A percentile compares a stretch with the other conserved stretches of the same genome.
phyloP scores from a whole-genome alignment of 2,113 vertebrate species.

The Okapia johnstoni region DNA sequence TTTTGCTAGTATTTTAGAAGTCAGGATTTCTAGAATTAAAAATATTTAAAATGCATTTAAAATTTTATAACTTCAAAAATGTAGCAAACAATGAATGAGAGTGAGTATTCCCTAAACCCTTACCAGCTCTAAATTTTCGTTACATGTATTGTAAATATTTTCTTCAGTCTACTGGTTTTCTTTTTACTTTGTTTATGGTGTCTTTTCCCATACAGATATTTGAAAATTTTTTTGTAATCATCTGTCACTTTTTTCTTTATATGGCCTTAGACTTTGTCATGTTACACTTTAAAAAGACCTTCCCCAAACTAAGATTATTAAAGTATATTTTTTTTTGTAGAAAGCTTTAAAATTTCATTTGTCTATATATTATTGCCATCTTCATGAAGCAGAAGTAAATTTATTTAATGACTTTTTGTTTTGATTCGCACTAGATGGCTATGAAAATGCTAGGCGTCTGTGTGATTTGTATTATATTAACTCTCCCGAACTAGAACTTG shows the following conservation, averaged over 20 bases:
- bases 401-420: constrained; percentile 56
- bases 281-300: background rate
- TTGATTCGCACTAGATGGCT: constrained; percentile 88
- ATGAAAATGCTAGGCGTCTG: constrained; percentile 94
- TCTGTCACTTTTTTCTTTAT: background rate
- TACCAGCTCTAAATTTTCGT: background rate
- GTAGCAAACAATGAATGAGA: background rate
- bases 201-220: background rate
- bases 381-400: constrained; percentile 20
- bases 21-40: constrained; percentile 27
- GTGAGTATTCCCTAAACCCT: background rate
- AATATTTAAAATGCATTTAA: constrained; percentile 15
- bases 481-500: constrained; percentile 92
- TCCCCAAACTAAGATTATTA: background rate
- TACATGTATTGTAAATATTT: background rate
- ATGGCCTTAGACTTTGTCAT: background rate
- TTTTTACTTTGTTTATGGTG: background rate
- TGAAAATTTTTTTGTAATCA: background rate
- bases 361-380: background rate
- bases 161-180: background rate
- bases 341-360: constrained; percentile 30
- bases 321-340: constrained; percentile 17
- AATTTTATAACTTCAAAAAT: background rate
- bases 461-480: constrained; percentile 98
- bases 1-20: constrained; percentile 15